Base-by-base conservation (phyloP, 2,888 invertebrate genomes). In the Pachliopta kotzebuea region DNA sequence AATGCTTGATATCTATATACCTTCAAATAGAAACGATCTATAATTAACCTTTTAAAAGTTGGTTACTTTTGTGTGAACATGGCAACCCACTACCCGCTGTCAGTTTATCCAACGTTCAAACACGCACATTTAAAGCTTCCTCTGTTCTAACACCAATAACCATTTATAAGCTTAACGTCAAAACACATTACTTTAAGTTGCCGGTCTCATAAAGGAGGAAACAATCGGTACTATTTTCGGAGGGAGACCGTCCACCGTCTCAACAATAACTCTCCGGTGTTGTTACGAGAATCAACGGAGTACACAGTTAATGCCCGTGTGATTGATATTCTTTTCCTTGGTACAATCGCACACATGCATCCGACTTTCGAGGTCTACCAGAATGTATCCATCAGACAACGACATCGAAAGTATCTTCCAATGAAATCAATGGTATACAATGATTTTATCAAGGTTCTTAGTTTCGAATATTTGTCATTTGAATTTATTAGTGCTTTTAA, bases 141-240 rank as follows among this genome's bases (percentile, higher is more conserved):
- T 73, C 74, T 69, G 72, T 75, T 75, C 18, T 45, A 79, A 76
- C 75, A 80, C 77, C 81, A 80, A 80, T 81, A 80, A 82, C 80
- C 86, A 86, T 89, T 83, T 82, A 85, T 86, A 86, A 85, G 76
- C 72, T 71, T 71, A 76, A 79, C 75, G 89, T 89, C 89, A 88
- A 85, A 88, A 88, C 86, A 87, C 75, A 77, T 78, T 78, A 81
- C 78, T 71, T 74, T 76, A 76, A 79, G 77, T 78, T 77, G 75
- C 79, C 73, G 73, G 74, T 72, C 75, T 78, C 81, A 77, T 84
- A 80, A 83, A 85, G 74, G 74, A 76, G 74, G 63, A 56, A 71
- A 81, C 80, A 85, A 87, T 84, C 83, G 73, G 62, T 74, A 81
- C 78, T 89, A 89, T 89, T 89, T 87, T 76, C 65, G 80, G 83